Evolutionary conservation across 1,140 invertebrate genomes (phyloP).

Genomic region (Alviniconcha marisindica): DNA sequence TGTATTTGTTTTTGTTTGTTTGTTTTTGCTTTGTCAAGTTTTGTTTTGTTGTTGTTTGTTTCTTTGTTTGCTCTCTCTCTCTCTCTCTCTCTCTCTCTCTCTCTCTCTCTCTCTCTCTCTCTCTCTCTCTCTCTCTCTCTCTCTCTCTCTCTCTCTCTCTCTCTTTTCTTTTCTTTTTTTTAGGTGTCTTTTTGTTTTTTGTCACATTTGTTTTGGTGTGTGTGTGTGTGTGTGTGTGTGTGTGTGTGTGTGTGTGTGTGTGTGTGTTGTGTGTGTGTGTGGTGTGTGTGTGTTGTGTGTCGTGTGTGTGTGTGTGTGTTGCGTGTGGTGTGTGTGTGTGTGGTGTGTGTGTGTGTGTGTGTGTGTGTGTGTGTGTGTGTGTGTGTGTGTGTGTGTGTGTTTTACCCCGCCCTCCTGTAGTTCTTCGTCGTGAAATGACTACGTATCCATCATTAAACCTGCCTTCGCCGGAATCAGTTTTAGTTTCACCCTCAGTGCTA

Average conservation of each 20-base stretch:
- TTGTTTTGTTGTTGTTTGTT: neutral
- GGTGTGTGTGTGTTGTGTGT: no score
- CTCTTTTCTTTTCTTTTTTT: neutral
- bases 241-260: slow-evolving; percentile 4
- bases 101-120: slow-evolving; percentile 2
- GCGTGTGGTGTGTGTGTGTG: neutral
- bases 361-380: neutral
- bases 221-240: slow-evolving; percentile 1
- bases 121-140: slow-evolving; percentile 8
- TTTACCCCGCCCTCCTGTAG: no score
- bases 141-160: neutral
- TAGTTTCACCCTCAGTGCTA: no score
- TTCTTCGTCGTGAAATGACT: no score
- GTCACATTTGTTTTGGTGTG: neutral
- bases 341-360: slow-evolving; percentile 1
- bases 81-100: neutral
- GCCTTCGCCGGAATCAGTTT: no score
- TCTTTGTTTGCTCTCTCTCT: neutral
- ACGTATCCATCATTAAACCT: no score
- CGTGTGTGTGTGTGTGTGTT: no score
- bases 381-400: neutral
- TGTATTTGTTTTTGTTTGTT: neutral
- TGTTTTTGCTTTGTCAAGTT: no score
- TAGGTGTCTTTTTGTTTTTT: neutral
- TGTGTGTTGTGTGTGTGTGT: neutral